phyloP scores from a whole-genome alignment of 2,797 vertebrate genomes.

The Acanthopagrus latus region DNA sequence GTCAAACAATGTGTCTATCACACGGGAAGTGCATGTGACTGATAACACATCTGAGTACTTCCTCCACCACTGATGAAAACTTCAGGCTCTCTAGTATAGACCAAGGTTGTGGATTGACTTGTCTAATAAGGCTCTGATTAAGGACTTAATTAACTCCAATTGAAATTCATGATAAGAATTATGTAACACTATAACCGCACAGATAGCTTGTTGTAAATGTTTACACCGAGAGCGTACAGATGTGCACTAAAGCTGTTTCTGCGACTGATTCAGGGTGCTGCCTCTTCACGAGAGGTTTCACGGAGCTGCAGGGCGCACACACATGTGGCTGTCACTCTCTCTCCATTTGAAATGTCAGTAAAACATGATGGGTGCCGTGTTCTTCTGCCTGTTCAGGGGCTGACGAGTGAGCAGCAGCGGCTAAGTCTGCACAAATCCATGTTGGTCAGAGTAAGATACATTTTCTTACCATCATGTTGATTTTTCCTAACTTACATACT shows the following conservation, averaged over 20 bases:
- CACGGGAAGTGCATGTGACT: background rate
- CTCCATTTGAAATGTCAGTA: constrained; percentile 41
- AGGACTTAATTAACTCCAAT: background rate
- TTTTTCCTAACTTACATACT: background rate
- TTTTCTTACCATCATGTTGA: background rate
- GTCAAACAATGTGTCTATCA: background rate
- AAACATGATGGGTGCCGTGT: constrained; percentile 51
- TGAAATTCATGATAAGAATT: constrained; percentile 2
- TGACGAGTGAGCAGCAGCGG: constrained; percentile 31
- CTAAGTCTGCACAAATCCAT: constrained; percentile 37
- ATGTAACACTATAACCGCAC: background rate
- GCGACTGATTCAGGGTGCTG: constrained; percentile 19
- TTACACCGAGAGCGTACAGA: constrained; percentile 12
- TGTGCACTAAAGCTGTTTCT: constrained; percentile 22
- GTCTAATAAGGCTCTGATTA: background rate
- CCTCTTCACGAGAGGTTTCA: background rate
- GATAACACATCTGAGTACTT: too few species aligned
- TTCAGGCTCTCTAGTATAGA: background rate
- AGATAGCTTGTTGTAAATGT: constrained; percentile 12
- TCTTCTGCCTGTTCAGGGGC: constrained; percentile 23
- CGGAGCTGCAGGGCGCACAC: constrained; percentile 41
- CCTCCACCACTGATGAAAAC: too few species aligned
- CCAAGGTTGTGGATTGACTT: background rate
- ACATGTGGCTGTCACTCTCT: constrained; percentile 26
- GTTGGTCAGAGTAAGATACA: constrained; percentile 1